Percentiles rank a stretch among this genome's conserved stretches.
Conservation (phyloP, 2,888 invertebrate species). For the Lepidocyrtoides sp. region DNA sequence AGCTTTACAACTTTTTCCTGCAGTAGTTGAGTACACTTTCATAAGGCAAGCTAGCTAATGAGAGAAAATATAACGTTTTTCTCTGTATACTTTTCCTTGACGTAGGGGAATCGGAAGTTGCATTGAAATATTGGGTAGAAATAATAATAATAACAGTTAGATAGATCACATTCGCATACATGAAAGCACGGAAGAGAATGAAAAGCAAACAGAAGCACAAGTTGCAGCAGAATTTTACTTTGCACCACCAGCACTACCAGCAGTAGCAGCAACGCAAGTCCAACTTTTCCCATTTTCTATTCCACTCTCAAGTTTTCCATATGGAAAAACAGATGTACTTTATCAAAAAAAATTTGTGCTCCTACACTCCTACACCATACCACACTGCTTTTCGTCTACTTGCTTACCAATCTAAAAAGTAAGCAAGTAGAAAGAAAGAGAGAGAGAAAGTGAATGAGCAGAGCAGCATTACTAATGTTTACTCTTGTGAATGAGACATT, state of each 20-base stretch:
- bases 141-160: conserved; percentile 4
- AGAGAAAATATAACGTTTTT: conserved; percentile 19
- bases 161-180: neutral
- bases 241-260: conserved; percentile 18
- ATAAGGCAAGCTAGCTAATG: neutral
- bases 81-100: neutral
- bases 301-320: conserved; percentile 66
- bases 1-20: conserved; percentile 38
- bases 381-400: neutral
- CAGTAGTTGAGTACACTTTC: neutral
- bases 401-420: neutral
- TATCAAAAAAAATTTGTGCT: conserved; percentile 58
- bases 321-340: conserved; percentile 72
- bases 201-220: conserved; percentile 42
- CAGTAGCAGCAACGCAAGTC: too few species aligned
- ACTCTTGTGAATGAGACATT: conserved; percentile 61
- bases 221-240: neutral
- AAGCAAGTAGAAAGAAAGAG: neutral
- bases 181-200: neutral
- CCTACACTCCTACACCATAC: neutral
- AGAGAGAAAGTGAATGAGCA: neutral
- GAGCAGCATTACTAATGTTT: conserved; percentile 54
- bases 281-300: conserved; percentile 71
- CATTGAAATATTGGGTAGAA: conserved; percentile 32
- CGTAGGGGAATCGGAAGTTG: neutral